Percentiles rank a stretch among this genome's conserved stretches.
Conservation (phyloP, 2,888 invertebrate species). For the Lapara coniferarum region DNA sequence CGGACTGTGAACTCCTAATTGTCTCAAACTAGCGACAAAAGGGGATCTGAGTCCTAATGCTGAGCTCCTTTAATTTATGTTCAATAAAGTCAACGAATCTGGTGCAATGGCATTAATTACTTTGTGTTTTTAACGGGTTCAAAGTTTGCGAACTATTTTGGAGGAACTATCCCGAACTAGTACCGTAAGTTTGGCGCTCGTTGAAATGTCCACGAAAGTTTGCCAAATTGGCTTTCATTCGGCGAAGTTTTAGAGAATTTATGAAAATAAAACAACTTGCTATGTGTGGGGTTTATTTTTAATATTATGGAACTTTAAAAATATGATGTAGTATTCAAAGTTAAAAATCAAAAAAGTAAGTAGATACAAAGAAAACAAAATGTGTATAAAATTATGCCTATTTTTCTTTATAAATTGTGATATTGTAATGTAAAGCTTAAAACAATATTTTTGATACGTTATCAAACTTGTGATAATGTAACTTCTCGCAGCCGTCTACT, state of each 20-base stretch:
- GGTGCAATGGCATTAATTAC: not conserved
- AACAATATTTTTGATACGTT: too few relatives aligned
- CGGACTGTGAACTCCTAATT: not conserved
- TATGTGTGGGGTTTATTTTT: not conserved
- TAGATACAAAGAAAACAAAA: too few relatives aligned
- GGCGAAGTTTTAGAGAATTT: slow-evolving; percentile 8
- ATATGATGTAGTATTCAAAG: too few relatives aligned
- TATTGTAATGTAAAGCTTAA: too few relatives aligned
- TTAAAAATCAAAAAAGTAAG: too few relatives aligned
- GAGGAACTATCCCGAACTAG: not conserved
- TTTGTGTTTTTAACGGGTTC: not conserved
- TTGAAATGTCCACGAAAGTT: slow-evolving; percentile 14
- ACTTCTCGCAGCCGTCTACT: too few relatives aligned
- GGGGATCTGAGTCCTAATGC: not conserved
- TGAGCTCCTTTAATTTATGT: slow-evolving; percentile 7
- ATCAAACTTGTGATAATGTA: too few relatives aligned
- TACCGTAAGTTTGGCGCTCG: not conserved
- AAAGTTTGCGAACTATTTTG: slow-evolving; percentile 17
- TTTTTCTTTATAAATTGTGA: too few relatives aligned
- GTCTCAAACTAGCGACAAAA: not conserved
- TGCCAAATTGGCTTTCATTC: slow-evolving; percentile 16
- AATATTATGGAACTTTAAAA: too few relatives aligned
- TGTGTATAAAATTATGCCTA: too few relatives aligned
- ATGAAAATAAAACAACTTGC: slow-evolving; percentile 4
- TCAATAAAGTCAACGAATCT: slow-evolving; percentile 9